Conservation (phyloP, 2,797 vertebrate species). For the Moxostoma hubbsi region DNA sequence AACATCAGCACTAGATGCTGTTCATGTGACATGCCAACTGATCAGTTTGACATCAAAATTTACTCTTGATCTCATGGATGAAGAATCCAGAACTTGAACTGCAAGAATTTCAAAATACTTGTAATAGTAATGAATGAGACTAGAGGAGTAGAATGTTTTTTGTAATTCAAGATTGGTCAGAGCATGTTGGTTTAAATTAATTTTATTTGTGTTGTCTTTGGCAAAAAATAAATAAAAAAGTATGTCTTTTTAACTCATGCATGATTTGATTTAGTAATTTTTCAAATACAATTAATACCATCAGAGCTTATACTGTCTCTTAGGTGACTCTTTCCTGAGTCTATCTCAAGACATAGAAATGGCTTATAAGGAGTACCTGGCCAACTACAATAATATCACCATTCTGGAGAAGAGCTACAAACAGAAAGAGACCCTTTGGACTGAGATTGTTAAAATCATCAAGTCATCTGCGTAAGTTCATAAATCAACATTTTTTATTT, state of each 20-base stretch:
- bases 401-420: slow-evolving; percentile 84
- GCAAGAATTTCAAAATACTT: background rate
- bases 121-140: background rate
- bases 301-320: background rate
- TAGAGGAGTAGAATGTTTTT: background rate
- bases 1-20: background rate
- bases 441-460: slow-evolving; percentile 80
- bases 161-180: background rate
- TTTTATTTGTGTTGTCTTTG: background rate
- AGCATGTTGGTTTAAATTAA: background rate
- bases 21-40: background rate
- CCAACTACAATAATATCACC: slow-evolving; percentile 84
- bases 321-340: slow-evolving; percentile 88
- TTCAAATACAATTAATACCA: background rate
- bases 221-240: background rate
- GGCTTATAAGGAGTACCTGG: slow-evolving; percentile 88
- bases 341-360: slow-evolving; percentile 87
- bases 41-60: background rate
- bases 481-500: background rate
- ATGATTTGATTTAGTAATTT: no score
- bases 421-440: slow-evolving; percentile 83
- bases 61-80: background rate
- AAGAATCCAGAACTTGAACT: slow-evolving; percentile 15
- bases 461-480: slow-evolving; percentile 83
- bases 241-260: no score